These are phyloP conservation scores for Timandra comae DNA, from an alignment of 2,888 invertebrate species.

Conservation along the genomic window DNA sequence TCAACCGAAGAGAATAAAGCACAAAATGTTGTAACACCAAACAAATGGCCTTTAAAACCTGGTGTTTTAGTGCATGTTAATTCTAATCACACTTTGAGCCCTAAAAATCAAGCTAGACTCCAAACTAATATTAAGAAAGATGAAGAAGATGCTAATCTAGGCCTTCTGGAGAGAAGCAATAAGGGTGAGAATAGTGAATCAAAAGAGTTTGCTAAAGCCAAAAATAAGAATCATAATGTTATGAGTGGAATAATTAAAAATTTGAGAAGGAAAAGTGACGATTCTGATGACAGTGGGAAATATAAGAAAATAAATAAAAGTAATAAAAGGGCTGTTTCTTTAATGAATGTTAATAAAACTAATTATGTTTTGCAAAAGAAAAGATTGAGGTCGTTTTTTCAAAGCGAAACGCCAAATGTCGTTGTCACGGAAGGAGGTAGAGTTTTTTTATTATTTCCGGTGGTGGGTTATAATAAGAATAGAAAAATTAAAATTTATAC, in stretches of 20 bases:
- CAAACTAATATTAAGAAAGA: conserved; percentile 41
- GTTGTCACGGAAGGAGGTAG: conserved; percentile 75
- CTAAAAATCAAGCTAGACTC: conserved; percentile 68
- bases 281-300: conserved; percentile 64
- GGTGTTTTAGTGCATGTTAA: conserved; percentile 93
- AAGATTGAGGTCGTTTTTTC: conserved; percentile 62
- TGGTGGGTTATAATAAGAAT: no score
- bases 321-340: conserved; percentile 62
- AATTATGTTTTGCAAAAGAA: conserved; percentile 53
- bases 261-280: conserved; percentile 52
- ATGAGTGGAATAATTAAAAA: conserved; percentile 58
- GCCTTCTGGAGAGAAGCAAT: conserved; percentile 57
- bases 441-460: not conserved
- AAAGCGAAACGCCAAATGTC: conserved; percentile 65
- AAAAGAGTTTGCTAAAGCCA: conserved; percentile 58
- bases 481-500: no score
- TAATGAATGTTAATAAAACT: conserved; percentile 56
- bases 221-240: conserved; percentile 54
- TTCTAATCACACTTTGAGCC: conserved; percentile 84
- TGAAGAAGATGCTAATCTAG: conserved; percentile 47
- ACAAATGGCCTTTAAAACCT: conserved; percentile 91
- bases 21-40: conserved; percentile 69
- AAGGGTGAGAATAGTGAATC: conserved; percentile 31
- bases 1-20: conserved; percentile 40
- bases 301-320: conserved; percentile 69